These are phyloP conservation scores for Gymnocypris eckloni DNA, from an alignment of 2,797 vertebrate species.

Conservation along the genomic window DNA sequence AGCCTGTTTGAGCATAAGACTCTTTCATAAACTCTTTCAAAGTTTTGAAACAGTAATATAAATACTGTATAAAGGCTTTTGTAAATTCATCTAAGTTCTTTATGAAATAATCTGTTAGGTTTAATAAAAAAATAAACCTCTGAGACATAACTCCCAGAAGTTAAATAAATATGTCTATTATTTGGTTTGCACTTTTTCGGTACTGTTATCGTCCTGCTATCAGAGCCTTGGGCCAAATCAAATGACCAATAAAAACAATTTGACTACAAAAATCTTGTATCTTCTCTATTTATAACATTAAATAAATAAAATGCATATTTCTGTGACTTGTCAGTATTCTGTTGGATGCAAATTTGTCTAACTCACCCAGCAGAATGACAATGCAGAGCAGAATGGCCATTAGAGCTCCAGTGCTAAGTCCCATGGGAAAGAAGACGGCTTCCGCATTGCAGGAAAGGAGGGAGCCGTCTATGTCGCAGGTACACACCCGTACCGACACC, in stretches of 20 bases:
- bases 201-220: background rate
- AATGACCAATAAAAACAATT: background rate
- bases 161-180: background rate
- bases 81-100: background rate
- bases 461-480: conserved; percentile 83
- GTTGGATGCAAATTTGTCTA: background rate
- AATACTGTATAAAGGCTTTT: background rate
- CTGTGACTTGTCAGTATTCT: background rate
- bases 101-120: background rate
- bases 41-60: background rate
- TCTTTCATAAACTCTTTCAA: background rate
- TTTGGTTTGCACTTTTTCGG: background rate
- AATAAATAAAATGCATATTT: background rate
- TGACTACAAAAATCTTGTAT: background rate
- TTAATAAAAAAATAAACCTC: background rate
- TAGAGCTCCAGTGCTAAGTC: conserved; percentile 89
- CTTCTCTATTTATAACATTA: background rate
- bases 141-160: background rate
- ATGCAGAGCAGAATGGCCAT: conserved; percentile 89
- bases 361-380: conserved; percentile 88
- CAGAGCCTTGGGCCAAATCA: background rate
- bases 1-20: too few relatives aligned
- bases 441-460: conserved; percentile 87
- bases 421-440: conserved; percentile 87
- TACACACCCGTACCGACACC: conserved; percentile 88